Percentiles rank a stretch among this genome's conserved stretches.
These are phyloP conservation scores for Psittacula derbiana DNA, from an alignment of 2,797 vertebrate genomes.

Conservation along the genomic window DNA sequence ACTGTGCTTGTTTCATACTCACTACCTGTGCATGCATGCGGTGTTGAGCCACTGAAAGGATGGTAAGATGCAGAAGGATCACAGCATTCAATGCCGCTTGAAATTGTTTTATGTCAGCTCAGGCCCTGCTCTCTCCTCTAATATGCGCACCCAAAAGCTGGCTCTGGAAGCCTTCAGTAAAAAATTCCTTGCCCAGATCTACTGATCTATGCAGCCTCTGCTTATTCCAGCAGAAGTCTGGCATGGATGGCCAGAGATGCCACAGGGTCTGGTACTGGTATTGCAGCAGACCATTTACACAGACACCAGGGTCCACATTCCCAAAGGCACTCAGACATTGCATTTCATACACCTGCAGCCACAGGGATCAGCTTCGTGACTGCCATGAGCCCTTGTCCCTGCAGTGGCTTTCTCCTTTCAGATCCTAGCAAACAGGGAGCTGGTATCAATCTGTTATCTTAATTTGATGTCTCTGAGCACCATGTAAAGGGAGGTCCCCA, in stretches of 20 bases:
- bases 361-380: not conserved
- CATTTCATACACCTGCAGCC: not conserved
- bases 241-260: not conserved
- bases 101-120: not conserved
- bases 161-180: not conserved
- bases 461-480: not conserved
- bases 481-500: not conserved
- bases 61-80: not conserved
- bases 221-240: not conserved
- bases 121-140: not conserved
- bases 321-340: not conserved
- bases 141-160: not conserved
- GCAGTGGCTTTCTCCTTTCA: not conserved
- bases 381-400: not conserved
- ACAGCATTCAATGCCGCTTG: not conserved
- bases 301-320: not conserved
- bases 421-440: not conserved
- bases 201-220: not conserved
- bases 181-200: not conserved
- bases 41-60: not conserved
- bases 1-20: not conserved
- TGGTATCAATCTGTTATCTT: not conserved
- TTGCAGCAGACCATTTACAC: not conserved
- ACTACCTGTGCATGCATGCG: fast-evolving
- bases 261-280: not conserved